A percentile compares a stretch with the other conserved stretches of the same genome.
phyloP scores from a whole-genome alignment of 2,888 invertebrate species.

The Metellina segmentata region DNA sequence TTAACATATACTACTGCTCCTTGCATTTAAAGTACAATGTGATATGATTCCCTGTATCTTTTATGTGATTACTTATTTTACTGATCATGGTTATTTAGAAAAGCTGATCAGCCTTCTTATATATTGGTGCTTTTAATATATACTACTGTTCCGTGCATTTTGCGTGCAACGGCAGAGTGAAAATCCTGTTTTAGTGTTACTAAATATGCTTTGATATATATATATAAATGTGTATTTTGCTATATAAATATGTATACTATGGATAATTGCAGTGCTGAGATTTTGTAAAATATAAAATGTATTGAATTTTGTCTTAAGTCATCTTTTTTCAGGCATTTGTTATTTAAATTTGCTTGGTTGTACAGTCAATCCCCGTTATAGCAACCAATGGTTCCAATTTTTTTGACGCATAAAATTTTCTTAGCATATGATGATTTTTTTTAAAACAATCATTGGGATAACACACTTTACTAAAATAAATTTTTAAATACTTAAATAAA shows the following conservation, averaged over 20 bases:
- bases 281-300: conserved; percentile 69
- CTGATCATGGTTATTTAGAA: conserved; percentile 61
- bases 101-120: conserved; percentile 70
- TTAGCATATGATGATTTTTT: too few species aligned
- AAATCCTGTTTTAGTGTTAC: conserved; percentile 71
- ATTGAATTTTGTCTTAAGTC: conserved; percentile 60
- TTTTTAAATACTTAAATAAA: too few species aligned
- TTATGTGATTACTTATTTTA: conserved; percentile 63
- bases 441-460: too few species aligned
- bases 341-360: conserved; percentile 66
- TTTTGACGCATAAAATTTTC: too few species aligned
- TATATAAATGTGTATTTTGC: too few species aligned
- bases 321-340: conserved; percentile 71
- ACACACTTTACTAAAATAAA: too few species aligned
- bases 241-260: conserved; percentile 57
- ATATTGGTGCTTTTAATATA: conserved; percentile 72
- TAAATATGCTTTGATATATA: conserved; percentile 58
- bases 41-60: conserved; percentile 48
- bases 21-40: conserved; percentile 68
- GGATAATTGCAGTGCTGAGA: conserved; percentile 60
- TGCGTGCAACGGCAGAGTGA: conserved; percentile 69
- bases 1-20: conserved; percentile 68
- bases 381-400: too few species aligned
- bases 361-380: too few species aligned
- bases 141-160: conserved; percentile 66